Evolutionary conservation across 2,113 vertebrate genomes (phyloP).

Genomic region (Sturnus vulgaris): DNA sequence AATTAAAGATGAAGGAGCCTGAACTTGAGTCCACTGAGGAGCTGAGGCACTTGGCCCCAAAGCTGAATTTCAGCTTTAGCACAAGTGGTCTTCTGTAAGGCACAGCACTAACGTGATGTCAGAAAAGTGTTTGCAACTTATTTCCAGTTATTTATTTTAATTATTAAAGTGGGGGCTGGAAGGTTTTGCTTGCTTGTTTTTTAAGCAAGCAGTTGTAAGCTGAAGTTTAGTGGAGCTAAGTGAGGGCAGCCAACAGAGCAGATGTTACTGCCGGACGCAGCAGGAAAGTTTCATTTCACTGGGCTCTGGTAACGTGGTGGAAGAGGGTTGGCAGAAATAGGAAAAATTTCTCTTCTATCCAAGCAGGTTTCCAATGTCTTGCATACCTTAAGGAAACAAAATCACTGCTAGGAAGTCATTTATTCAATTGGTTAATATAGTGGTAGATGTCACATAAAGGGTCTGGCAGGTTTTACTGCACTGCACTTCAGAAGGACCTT

Average conservation of each 20-base stretch:
- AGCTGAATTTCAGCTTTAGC: neutral
- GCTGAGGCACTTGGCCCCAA: neutral
- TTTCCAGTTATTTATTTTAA: slow-evolving; percentile 10
- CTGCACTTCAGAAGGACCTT: neutral
- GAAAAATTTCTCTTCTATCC: neutral
- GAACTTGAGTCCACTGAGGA: neutral
- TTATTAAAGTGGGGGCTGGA: neutral
- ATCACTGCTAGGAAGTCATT: neutral
- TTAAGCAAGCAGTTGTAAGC: neutral
- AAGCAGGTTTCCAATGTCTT: neutral
- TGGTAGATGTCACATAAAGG: neutral
- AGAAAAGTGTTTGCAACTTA: neutral
- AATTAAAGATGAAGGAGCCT: neutral
- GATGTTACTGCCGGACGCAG: neutral
- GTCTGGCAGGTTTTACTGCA: neutral
- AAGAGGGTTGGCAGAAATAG: neutral
- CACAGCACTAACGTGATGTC: accelerated
- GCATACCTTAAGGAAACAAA: neutral
- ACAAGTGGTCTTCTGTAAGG: neutral
- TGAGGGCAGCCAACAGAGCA: neutral
- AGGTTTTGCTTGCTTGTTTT: slow-evolving; percentile 20
- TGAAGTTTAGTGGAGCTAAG: slow-evolving; percentile 5
- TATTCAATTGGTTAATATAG: neutral
- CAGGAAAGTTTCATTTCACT: neutral
- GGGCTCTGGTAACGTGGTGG: neutral